phyloP scores from a whole-genome alignment of 2,113 vertebrate genomes.

The Lipophrys pholis region DNA sequence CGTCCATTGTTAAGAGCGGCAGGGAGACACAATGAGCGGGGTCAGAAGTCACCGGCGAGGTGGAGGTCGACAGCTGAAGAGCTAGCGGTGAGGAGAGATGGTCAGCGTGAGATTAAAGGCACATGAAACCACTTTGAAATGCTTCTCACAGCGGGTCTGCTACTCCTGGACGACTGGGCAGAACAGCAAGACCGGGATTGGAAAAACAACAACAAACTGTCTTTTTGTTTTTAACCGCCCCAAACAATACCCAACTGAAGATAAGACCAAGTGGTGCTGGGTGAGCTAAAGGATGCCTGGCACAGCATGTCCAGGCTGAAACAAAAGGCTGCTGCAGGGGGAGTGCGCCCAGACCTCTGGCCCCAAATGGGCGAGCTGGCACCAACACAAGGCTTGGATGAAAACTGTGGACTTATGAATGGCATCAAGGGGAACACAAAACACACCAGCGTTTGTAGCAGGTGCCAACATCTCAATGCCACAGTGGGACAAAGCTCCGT shows the following conservation, averaged over 20 bases:
- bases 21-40: conserved; percentile 66
- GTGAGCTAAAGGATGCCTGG: conserved; percentile 44
- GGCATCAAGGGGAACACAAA: conserved; percentile 54
- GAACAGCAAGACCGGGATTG: conserved; percentile 15
- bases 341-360: conserved; percentile 49
- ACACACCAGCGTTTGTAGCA: conserved; percentile 24
- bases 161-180: conserved; percentile 19
- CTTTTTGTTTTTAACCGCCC: conserved; percentile 43
- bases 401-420: conserved; percentile 35
- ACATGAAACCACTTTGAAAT: conserved; percentile 55
- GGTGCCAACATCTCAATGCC: conserved; percentile 63
- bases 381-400: conserved; percentile 40
- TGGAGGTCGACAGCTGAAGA: conserved; percentile 80
- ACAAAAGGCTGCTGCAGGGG: conserved; percentile 49
- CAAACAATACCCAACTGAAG: conserved; percentile 18
- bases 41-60: conserved; percentile 68
- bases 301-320: conserved; percentile 38
- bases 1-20: conserved; percentile 59
- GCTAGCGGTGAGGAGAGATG: conserved; percentile 29
- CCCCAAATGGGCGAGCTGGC: conserved; percentile 64
- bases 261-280: not conserved
- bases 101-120: conserved; percentile 48
- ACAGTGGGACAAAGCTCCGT: conserved; percentile 64
- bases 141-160: conserved; percentile 39
- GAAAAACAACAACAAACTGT: conserved; percentile 25